Evolutionary conservation across 2,797 vertebrate genomes (phyloP).

Genomic region (Hoplostethus mediterraneus): DNA sequence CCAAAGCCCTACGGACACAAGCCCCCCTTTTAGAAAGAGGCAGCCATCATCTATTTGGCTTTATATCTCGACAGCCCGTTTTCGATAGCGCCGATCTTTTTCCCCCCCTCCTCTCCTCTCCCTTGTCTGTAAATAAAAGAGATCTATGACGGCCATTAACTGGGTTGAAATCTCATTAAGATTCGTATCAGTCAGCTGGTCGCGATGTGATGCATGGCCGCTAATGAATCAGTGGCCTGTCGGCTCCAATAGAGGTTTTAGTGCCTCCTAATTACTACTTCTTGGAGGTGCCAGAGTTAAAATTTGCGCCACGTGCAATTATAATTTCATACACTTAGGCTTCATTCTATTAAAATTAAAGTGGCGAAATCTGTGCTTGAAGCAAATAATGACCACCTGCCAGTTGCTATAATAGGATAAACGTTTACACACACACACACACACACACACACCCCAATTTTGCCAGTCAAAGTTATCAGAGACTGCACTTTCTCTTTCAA

Average conservation of each 20-base stretch:
- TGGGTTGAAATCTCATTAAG: slow-evolving; percentile 67
- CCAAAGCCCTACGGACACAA: slow-evolving; percentile 61
- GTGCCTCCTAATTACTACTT: slow-evolving; percentile 67
- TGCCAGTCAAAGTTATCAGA: no score
- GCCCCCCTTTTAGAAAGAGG: slow-evolving; percentile 55
- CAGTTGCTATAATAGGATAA: slow-evolving; percentile 39
- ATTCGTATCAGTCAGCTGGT: slow-evolving; percentile 60
- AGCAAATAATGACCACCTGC: slow-evolving; percentile 63
- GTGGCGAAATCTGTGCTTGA: slow-evolving; percentile 40
- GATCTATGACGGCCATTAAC: slow-evolving; percentile 73
- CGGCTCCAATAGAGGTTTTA: slow-evolving; percentile 61
- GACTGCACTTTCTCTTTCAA: slow-evolving; percentile 21
- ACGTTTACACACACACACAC: slow-evolving; percentile 42
- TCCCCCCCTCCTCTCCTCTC: slow-evolving; percentile 19
- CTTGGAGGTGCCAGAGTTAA: slow-evolving; percentile 47
- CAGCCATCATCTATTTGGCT: slow-evolving; percentile 53
- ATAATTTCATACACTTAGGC: slow-evolving; percentile 56
- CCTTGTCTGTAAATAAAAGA: slow-evolving; percentile 63
- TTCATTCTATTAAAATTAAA: slow-evolving; percentile 60
- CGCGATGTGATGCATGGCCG: slow-evolving; percentile 47
- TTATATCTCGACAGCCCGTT: slow-evolving; percentile 45
- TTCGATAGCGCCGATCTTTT: slow-evolving; percentile 49
- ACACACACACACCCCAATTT: no score
- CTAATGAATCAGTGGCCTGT: slow-evolving; percentile 70
- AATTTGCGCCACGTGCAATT: slow-evolving; percentile 51